These are phyloP conservation scores for Micropoecilia bifurca DNA, from an alignment of 2,797 vertebrate genomes.

Conservation along the genomic window DNA sequence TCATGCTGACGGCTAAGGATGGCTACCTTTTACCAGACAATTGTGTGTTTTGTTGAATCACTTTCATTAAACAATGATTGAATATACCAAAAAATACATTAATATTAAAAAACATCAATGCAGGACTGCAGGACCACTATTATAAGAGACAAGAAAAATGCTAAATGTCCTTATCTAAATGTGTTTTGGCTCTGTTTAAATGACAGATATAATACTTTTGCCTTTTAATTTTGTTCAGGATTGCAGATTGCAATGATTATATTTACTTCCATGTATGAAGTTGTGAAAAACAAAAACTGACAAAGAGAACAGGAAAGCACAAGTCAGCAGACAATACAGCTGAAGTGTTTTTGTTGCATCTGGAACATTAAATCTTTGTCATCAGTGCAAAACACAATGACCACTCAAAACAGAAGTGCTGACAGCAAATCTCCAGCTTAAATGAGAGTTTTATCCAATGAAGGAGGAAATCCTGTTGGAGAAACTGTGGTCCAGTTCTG, in stretches of 20 bases:
- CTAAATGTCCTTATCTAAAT: not conserved
- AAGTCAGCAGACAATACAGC: not conserved
- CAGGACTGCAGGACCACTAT: not conserved
- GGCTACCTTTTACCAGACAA: not conserved
- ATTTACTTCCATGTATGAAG: not conserved
- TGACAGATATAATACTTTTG: not conserved
- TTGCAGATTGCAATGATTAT: not conserved
- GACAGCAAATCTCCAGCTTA: not conserved
- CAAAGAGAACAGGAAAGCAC: not conserved
- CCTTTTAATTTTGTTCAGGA: not conserved
- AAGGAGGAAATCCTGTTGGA: not conserved
- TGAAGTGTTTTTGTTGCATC: not conserved
- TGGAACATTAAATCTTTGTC: not conserved
- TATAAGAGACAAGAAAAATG: not conserved
- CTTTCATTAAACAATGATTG: not conserved
- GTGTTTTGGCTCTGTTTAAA: not conserved
- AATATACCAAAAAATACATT: not conserved
- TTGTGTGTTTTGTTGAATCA: not conserved
- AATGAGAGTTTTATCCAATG: not conserved
- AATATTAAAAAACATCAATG: not conserved
- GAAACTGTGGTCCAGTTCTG: not conserved
- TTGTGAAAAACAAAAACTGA: not conserved
- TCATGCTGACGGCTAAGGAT: not conserved
- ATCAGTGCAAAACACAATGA: not conserved
- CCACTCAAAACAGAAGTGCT: not conserved